These are phyloP conservation scores for Lutraria rhynchaena DNA, from an alignment of 1,140 invertebrate genomes.

Conservation along the genomic window DNA sequence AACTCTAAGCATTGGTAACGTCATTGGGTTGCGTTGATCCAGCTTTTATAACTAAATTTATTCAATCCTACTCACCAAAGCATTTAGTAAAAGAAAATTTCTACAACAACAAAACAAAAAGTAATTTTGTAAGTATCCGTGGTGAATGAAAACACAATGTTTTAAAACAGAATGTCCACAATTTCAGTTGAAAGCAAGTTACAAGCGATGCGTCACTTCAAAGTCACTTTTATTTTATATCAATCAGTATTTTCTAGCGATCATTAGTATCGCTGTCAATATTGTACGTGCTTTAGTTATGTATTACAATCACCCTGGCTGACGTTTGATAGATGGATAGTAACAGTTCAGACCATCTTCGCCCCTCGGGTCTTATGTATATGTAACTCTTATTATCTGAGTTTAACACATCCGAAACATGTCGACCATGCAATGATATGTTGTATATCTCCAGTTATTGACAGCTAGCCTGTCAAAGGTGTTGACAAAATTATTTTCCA, in stretches of 20 bases:
- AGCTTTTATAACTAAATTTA: slow-evolving; percentile 9
- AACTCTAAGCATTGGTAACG: slow-evolving; percentile 49
- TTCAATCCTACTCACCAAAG: too few species aligned
- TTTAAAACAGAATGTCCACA: too few species aligned
- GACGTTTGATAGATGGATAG: slow-evolving; percentile 33
- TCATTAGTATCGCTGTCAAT: slow-evolving; percentile 45
- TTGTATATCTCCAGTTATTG: slow-evolving; percentile 34
- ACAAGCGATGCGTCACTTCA: too few species aligned
- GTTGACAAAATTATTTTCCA: slow-evolving; percentile 52
- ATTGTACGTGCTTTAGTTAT: slow-evolving; percentile 30
- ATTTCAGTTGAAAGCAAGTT: too few species aligned
- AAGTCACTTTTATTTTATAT: background rate
- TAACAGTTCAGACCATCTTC: slow-evolving; percentile 24
- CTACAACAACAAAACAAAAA: too few species aligned
- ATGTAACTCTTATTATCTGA: slow-evolving; percentile 35
- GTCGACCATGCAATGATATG: slow-evolving; percentile 11
- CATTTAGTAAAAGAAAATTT: too few species aligned
- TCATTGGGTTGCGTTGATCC: slow-evolving; percentile 39
- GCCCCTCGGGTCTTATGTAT: slow-evolving; percentile 15
- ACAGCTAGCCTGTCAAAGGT: slow-evolving; percentile 32
- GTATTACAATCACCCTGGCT: slow-evolving; percentile 32
- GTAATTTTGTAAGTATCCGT: too few species aligned
- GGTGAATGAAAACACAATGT: too few species aligned
- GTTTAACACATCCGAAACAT: slow-evolving; percentile 32
- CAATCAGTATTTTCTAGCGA: slow-evolving; percentile 6